A percentile compares a stretch with the other conserved stretches of the same genome.
Conservation (phyloP, 2,113 vertebrate genomes). For the Dipodomys stephensi region DNA sequence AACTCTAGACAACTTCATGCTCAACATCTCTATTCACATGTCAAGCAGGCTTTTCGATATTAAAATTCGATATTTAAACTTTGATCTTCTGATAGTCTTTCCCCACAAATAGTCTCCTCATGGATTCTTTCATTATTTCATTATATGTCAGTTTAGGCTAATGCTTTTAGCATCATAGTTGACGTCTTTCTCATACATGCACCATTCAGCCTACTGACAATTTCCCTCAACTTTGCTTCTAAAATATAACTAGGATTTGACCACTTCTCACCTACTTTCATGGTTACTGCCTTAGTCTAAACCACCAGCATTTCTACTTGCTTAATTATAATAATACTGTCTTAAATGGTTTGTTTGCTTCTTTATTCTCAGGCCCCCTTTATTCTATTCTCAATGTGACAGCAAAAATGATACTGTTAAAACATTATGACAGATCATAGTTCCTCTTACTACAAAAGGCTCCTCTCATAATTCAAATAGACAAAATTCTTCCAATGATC, state of each 20-base stretch:
- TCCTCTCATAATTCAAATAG: not conserved
- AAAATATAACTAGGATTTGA: slow-evolving; percentile 44
- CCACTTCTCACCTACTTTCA: not conserved
- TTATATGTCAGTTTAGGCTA: slow-evolving; percentile 10
- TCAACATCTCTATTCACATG: slow-evolving; percentile 8
- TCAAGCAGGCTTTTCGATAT: slow-evolving; percentile 7
- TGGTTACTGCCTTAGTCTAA: not conserved
- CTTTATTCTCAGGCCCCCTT: slow-evolving; percentile 13
- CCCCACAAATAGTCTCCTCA: not conserved
- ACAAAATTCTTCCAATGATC: not conserved
- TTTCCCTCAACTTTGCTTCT: slow-evolving; percentile 28
- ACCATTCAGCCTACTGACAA: not conserved
- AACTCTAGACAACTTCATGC: not conserved
- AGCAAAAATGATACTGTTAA: slow-evolving; percentile 2
- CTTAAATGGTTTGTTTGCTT: not conserved
- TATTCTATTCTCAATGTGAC: not conserved
- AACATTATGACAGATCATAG: not conserved
- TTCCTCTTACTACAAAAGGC: not conserved
- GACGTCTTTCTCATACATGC: not conserved
- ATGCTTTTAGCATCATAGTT: not conserved
- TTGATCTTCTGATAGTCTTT: not conserved
- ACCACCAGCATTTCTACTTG: not conserved
- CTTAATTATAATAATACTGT: not conserved
- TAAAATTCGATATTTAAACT: not conserved
- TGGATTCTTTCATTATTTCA: not conserved